phyloP scores from a whole-genome alignment of 2,113 vertebrate species.

The Nicator chloris region DNA sequence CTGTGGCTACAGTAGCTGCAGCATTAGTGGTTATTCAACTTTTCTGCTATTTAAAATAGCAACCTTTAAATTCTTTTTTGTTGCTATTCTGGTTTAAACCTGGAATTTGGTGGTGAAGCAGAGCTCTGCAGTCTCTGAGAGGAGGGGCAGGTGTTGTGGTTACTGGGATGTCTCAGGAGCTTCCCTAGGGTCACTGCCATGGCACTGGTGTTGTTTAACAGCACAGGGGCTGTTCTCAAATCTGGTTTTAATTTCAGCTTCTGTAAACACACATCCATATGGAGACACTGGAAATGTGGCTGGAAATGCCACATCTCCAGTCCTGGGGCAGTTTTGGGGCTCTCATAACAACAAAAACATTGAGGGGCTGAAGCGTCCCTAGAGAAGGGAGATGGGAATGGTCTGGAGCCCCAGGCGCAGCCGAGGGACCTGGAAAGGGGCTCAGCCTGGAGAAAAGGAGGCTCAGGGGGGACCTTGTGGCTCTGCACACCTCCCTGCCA shows the following conservation, averaged over 20 bases:
- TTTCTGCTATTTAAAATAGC: background rate
- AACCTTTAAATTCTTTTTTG: background rate
- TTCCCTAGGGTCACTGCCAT: background rate
- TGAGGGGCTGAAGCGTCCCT: accelerated
- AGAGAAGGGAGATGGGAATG: background rate
- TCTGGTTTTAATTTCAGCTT: background rate
- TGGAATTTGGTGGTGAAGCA: background rate
- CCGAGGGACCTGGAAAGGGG: background rate
- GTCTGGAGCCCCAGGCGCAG: background rate
- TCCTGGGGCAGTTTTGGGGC: background rate
- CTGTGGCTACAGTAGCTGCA: background rate
- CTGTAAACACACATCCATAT: background rate
- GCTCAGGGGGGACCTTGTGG: background rate
- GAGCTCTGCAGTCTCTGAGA: background rate
- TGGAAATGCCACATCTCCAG: background rate
- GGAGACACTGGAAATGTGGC: background rate
- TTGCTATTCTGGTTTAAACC: background rate
- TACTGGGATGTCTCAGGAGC: background rate
- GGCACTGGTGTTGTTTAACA: background rate
- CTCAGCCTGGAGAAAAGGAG: background rate
- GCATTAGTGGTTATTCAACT: background rate
- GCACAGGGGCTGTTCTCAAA: background rate
- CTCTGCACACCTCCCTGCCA: background rate
- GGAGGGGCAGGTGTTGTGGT: background rate
- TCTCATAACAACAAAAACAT: background rate